These are phyloP conservation scores for Blera fallax DNA, from an alignment of 2,888 invertebrate species.

Conservation along the genomic window DNA sequence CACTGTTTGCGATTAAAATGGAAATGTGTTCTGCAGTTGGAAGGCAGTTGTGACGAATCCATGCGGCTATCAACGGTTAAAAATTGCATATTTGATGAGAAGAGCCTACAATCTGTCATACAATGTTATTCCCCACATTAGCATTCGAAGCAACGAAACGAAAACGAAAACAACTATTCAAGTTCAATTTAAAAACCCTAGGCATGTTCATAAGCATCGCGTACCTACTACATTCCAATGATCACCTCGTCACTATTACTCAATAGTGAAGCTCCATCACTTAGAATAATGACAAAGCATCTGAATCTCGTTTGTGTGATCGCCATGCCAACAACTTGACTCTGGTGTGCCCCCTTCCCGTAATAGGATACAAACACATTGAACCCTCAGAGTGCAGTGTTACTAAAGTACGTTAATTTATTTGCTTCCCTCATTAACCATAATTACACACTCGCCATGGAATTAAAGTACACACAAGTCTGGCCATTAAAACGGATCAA, in stretches of 20 bases:
- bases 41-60: not conserved
- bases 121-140: constrained; percentile 8
- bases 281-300: not conserved
- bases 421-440: constrained; percentile 63
- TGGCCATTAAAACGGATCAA: constrained; percentile 56
- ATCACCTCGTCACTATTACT: constrained; percentile 22
- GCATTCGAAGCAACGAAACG: not conserved
- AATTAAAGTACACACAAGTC: constrained; percentile 26
- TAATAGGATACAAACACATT: constrained; percentile 18
- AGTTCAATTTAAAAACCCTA: constrained; percentile 30
- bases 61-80: not conserved
- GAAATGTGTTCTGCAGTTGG: not conserved
- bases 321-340: constrained; percentile 18
- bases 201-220: constrained; percentile 29
- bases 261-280: not conserved
- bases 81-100: not conserved
- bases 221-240: constrained; percentile 35
- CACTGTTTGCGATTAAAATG: not conserved
- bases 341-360: not conserved
- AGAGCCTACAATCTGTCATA: not conserved
- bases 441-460: constrained; percentile 43
- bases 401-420: constrained; percentile 54
- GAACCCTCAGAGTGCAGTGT: not conserved
- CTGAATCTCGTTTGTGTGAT: constrained; percentile 32
- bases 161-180: constrained; percentile 7